Conservation (phyloP, 2,113 vertebrate genomes). For the Poecile atricapillus region DNA sequence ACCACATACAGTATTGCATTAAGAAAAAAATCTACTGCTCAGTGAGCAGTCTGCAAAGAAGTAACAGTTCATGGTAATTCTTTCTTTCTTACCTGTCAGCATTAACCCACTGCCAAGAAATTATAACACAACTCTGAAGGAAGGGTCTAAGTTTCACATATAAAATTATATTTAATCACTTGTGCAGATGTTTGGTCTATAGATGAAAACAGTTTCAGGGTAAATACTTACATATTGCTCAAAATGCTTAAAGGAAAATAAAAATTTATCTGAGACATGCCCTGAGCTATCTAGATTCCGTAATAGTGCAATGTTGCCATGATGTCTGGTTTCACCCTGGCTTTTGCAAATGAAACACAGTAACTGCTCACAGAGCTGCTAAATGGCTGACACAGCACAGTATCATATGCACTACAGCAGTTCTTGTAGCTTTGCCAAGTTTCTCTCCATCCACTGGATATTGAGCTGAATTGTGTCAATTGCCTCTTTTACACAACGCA, state of each 20-base stretch:
- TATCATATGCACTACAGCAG: slow-evolving; percentile 71
- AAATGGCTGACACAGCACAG: neutral
- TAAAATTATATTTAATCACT: slow-evolving; percentile 37
- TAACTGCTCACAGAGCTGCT: slow-evolving; percentile 46
- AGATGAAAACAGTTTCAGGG: slow-evolving; percentile 52
- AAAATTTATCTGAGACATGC: slow-evolving; percentile 56
- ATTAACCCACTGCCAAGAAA: slow-evolving; percentile 1
- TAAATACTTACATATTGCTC: slow-evolving; percentile 65
- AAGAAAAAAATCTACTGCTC: neutral
- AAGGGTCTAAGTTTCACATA: neutral
- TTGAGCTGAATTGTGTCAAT: slow-evolving; percentile 88
- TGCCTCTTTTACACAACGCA: slow-evolving; percentile 84
- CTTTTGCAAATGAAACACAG: slow-evolving; percentile 61
- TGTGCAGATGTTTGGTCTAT: slow-evolving; percentile 43
- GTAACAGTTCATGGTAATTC: neutral
- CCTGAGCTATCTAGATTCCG: slow-evolving; percentile 86
- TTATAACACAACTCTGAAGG: slow-evolving; percentile 8
- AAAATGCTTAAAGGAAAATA: slow-evolving; percentile 59
- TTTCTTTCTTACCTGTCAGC: neutral
- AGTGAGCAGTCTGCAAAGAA: neutral
- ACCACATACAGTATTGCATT: neutral
- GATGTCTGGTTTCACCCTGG: slow-evolving; percentile 35
- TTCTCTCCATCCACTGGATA: slow-evolving; percentile 87
- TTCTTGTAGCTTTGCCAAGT: slow-evolving; percentile 69
- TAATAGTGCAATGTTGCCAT: slow-evolving; percentile 79